These are phyloP conservation scores for Sigmodon hispidus DNA, from an alignment of 2,113 vertebrate species.

Conservation along the genomic window DNA sequence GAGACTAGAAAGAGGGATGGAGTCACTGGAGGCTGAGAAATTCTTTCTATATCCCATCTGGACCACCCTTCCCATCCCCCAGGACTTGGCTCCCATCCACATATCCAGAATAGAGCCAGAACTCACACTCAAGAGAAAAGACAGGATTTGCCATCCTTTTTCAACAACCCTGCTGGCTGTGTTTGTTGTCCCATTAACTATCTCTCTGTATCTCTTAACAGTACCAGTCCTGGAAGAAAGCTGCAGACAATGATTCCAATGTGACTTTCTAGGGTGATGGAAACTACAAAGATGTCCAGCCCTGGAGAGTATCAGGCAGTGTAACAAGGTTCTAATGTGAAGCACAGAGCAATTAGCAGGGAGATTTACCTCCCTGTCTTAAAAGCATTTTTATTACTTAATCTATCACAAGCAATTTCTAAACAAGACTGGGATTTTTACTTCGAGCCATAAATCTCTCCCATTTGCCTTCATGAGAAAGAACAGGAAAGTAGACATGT, in stretches of 20 bases:
- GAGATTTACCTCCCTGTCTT: slow-evolving; percentile 87
- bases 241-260: slow-evolving; percentile 64
- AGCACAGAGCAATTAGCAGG: slow-evolving; percentile 85
- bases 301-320: slow-evolving; percentile 40
- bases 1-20: not conserved
- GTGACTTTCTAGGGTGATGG: slow-evolving; percentile 76
- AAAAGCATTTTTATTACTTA: slow-evolving; percentile 90
- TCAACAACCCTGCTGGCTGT: slow-evolving; percentile 39
- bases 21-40: not conserved
- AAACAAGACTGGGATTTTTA: slow-evolving; percentile 87
- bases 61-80: not conserved
- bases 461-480: slow-evolving; percentile 75
- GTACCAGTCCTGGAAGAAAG: slow-evolving; percentile 57
- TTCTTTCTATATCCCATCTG: not conserved
- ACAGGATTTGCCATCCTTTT: slow-evolving; percentile 47
- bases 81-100: not conserved
- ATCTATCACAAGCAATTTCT: slow-evolving; percentile 89
- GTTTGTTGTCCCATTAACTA: slow-evolving; percentile 78
- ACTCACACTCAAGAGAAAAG: slow-evolving; percentile 54
- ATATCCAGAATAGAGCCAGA: slow-evolving; percentile 19
- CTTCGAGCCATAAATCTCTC: slow-evolving; percentile 82
- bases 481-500: slow-evolving; percentile 75
- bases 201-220: slow-evolving; percentile 56
- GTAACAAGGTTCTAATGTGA: slow-evolving; percentile 85
- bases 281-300: slow-evolving; percentile 70